Evolutionary conservation across 2,888 invertebrate species (phyloP), one percentile per base, ranked within the genome.

Genomic region (Ceraclea dissimilis): DNA sequence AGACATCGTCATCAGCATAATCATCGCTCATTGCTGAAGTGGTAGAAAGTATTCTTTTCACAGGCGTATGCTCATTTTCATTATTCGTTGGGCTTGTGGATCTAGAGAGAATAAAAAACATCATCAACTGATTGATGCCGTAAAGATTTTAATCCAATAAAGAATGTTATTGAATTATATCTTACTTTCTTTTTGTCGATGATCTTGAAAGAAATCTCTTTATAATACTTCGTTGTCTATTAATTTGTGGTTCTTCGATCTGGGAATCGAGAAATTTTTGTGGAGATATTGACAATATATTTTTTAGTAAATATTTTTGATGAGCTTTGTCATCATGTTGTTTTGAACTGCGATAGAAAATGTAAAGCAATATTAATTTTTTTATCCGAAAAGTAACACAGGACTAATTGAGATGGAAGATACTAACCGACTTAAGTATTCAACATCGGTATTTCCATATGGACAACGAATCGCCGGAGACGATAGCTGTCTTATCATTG

Each of bases 401-500:
- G n/a, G n/a, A n/a, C n/a, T n/a, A n/a, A 26, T 26, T 26, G 26
- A 26, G 26, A 26, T 10, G 10, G 26, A 6, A 16, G 13, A 39
- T 18, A 46, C 20, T n/a, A 2, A 49, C 49, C 49, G 17, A 16
- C 16, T 20, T 22, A 49, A n/a, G 22, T 10, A 13, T 17, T 54
- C 54, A 19, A 39, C 43, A 19, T 58, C 58, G 19, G 22, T 49
- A 16, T 55, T 46, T 13, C 44, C 19, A 43, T 54, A 44, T 10
- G 49, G 26, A 43, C 55, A 55, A 22, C 56, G 46, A 8, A 67
- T 66, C 5, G 71, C 73, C 1, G 79, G 79, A 8, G 78, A 77
- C 11, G 79, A 79, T 21, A 67, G 71, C 64, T 79, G 79, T 21
- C 78, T 69, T 16, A 71, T 66, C 43, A 80, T 72, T 1, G 72